Evolutionary conservation across 2,888 invertebrate species (phyloP), one percentile per base, ranked within the genome.

Genomic region (Eupeodes luniger): DNA sequence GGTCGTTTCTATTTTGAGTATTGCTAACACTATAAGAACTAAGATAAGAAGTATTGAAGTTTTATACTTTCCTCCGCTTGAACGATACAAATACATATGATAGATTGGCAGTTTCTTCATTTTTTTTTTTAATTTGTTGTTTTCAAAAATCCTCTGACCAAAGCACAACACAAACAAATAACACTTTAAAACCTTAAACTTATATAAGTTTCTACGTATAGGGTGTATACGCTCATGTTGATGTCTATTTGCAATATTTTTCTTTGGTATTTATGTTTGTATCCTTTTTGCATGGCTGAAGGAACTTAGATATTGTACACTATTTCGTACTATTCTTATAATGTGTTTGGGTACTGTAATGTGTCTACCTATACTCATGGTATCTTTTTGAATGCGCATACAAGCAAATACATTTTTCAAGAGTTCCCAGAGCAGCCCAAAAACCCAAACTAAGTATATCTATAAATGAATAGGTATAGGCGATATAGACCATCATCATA

Each of bases 331-430:
- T 27, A 40, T 40, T 0, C 40, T 3, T 5, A 40, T 4, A 14
- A 9, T 59, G 34, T 57, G 12, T 57, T 5, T n/a, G 7, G 16
- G 44, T 16, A 44, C 40, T 27, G 27, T 27, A 27, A 27, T 27
- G 27, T 27, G 27, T 27, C n/a, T 47, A 66, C 5, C 51, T 51
- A 51, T 51, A 27, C 27, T 61, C 16, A 27, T 16, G 1, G 74
- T 76, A 62, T 69, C 55, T 76, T 47, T 51, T 62, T 69, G 53
- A 55, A 66, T 85, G 76, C 19, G 47, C 64, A 81, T 70, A 76
- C 47, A 81, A 53, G 77, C 62, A 75, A 62, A 83, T 82, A 83
- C 64, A 79, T 82, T 79, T 79, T 70, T 70, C 51, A 40, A 40
- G 40, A 62, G 69, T 69, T 66, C 62, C 57, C 9, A 61, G n/a